Conservation (phyloP, 2,113 vertebrate species). For the Numenius arquata region DNA sequence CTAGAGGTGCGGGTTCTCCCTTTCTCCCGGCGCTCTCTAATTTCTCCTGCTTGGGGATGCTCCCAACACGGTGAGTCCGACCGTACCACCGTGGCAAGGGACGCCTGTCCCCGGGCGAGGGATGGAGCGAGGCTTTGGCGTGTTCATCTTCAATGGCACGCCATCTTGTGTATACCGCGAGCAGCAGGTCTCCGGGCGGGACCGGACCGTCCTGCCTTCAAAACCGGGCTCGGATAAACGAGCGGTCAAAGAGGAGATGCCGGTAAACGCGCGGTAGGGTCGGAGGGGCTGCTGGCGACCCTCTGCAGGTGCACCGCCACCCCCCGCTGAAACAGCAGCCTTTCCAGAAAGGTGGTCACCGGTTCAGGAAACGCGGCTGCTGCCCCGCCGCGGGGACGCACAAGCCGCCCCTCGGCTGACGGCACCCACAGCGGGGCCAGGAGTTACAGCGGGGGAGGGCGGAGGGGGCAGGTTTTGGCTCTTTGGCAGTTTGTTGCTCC, state of each 20-base stretch:
- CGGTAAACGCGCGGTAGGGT: rapidly evolving
- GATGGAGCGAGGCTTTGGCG: rapidly evolving
- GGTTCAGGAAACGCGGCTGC: rapidly evolving
- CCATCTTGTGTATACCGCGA: background rate
- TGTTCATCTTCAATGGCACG: background rate
- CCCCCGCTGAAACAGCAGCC: rapidly evolving
- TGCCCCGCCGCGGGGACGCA: rapidly evolving
- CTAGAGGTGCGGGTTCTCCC: background rate
- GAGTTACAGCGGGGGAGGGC: rapidly evolving
- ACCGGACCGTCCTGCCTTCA: background rate
- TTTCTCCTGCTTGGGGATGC: background rate
- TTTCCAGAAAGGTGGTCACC: rapidly evolving
- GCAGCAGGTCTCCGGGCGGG: background rate
- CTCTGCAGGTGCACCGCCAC: rapidly evolving
- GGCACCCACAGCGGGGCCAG: background rate
- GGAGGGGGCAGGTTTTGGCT: rapidly evolving
- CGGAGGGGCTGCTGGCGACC: background rate
- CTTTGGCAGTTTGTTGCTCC: background rate
- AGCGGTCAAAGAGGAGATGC: rapidly evolving
- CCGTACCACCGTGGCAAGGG: background rate
- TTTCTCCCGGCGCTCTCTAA: background rate
- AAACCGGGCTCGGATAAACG: rapidly evolving
- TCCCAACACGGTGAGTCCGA: background rate
- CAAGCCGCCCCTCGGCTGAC: rapidly evolving
- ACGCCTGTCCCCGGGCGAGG: background rate